Evolutionary conservation across 1,140 invertebrate species (phyloP).

Genomic region (Lordiphosa mommai): DNA sequence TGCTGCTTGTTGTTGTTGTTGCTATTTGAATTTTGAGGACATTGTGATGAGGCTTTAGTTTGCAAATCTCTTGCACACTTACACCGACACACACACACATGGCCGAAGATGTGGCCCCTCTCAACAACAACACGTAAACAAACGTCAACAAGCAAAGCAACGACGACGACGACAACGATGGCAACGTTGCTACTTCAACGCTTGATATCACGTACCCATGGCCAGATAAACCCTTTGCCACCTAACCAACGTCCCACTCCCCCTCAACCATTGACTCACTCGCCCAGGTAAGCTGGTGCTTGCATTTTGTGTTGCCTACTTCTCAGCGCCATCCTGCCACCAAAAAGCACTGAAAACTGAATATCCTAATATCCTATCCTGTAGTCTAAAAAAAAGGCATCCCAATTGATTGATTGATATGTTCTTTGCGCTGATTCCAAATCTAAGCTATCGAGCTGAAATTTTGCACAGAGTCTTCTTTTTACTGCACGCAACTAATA

Average conservation of each 20-base stretch:
- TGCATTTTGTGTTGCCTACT: conserved; percentile 38
- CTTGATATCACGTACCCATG: conserved; percentile 40
- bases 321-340: conserved; percentile 17
- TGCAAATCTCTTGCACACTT: conserved; percentile 71
- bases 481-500: no score
- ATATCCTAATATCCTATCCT: no score
- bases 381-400: no score
- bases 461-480: no score
- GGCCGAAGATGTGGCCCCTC: conserved; percentile 26
- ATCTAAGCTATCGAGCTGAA: no score
- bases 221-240: conserved; percentile 12
- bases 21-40: conserved; percentile 77
- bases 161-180: conserved; percentile 6
- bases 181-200: conserved; percentile 27
- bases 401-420: no score
- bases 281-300: conserved; percentile 6
- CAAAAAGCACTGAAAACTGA: background rate
- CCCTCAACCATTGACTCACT: background rate
- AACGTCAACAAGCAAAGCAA: conserved; percentile 40
- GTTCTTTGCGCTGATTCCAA: no score
- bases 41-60: conserved; percentile 78
- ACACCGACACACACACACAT: conserved; percentile 23
- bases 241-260: background rate
- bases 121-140: conserved; percentile 35
- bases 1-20: conserved; percentile 48